These are phyloP conservation scores for Oryzias dopingdopingensis DNA, from an alignment of 2,797 vertebrate genomes.

Conservation along the genomic window DNA sequence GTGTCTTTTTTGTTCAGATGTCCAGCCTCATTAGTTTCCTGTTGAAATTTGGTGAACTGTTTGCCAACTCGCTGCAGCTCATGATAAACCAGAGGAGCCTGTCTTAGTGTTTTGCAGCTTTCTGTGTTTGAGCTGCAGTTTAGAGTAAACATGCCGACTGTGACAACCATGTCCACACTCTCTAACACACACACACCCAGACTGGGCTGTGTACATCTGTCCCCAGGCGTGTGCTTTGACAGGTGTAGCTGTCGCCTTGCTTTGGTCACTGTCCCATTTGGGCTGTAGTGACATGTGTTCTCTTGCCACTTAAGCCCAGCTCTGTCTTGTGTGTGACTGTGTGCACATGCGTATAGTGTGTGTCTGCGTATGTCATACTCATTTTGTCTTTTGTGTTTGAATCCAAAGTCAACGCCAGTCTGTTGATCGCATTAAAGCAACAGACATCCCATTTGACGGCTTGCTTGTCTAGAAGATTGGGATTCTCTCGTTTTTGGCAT, in stretches of 20 bases:
- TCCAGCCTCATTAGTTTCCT: slow-evolving; percentile 50
- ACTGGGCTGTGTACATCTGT: slow-evolving; percentile 44
- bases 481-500: too few relatives aligned
- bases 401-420: slow-evolving; percentile 11
- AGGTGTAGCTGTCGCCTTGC: slow-evolving; percentile 78
- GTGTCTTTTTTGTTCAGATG: slow-evolving; percentile 43
- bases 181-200: slow-evolving; percentile 26
- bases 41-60: slow-evolving; percentile 23
- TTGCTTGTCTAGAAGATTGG: too few relatives aligned
- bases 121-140: slow-evolving; percentile 35
- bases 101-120: slow-evolving; percentile 11
- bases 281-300: slow-evolving; percentile 80
- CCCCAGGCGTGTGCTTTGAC: slow-evolving; percentile 71
- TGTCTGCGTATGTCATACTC: slow-evolving; percentile 17
- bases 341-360: slow-evolving; percentile 29
- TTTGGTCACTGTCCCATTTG: slow-evolving; percentile 69
- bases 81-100: slow-evolving; percentile 30
- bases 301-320: slow-evolving; percentile 53
- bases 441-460: background rate
- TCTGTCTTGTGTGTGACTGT: slow-evolving; percentile 47
- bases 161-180: slow-evolving; percentile 48
- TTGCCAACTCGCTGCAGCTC: slow-evolving; percentile 4
- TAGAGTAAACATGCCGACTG: slow-evolving; percentile 24
- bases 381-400: slow-evolving; percentile 33
- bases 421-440: slow-evolving; percentile 11